Base-by-base conservation (phyloP, 92 coral and sea anemone genomes). In the Meandrina meandrites region DNA sequence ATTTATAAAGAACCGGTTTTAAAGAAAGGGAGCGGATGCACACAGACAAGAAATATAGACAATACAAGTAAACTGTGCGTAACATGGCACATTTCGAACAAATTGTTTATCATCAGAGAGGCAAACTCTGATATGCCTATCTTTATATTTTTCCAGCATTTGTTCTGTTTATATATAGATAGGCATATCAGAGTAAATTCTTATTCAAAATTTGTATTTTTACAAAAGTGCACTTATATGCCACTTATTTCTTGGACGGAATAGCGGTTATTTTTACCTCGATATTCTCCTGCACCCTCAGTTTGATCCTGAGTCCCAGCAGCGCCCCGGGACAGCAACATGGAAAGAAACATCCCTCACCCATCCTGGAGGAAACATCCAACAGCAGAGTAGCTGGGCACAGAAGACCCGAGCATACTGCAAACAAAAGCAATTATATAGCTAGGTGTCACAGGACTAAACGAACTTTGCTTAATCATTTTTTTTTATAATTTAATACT, bases 291-390 rank as follows among this genome's bases (percentile, higher is more conserved):
- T n/a, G n/a, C n/a, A n/a, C n/a, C 47, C 66, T 87, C 87, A 78
- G 84, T n/a, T n/a, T n/a, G n/a, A n/a, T 80, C 47, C 95, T 85
- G 76, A 92, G 80, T 11, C 89, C 93, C 40, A 92, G 80, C 86
- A 90, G 74, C 15, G 95, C 87, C 16, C 86, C 88, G 30, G 93
- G 91, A 37, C 93, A 16, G 60, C 91, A 90, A 42, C 83, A 75
- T n/a, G 93, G 86, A 73, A 83, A 90, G 34, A 87, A 90, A 22
- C 93, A 87, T 14, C 91, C 89, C 87, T 92, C 95, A 13, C 95
- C 93, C 93, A 90, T 84, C 37, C 88, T 88, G 50, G 22, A 51
- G 48, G 95, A 80, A 11, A 92, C 56, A 45, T 91, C 88, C 30
- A 34, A 51, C 81, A 84, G 36, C 73, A 87, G 48, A 54, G 54